Base-by-base conservation (phyloP, 2,113 vertebrate genomes). In the Patagioenas fasciata region DNA sequence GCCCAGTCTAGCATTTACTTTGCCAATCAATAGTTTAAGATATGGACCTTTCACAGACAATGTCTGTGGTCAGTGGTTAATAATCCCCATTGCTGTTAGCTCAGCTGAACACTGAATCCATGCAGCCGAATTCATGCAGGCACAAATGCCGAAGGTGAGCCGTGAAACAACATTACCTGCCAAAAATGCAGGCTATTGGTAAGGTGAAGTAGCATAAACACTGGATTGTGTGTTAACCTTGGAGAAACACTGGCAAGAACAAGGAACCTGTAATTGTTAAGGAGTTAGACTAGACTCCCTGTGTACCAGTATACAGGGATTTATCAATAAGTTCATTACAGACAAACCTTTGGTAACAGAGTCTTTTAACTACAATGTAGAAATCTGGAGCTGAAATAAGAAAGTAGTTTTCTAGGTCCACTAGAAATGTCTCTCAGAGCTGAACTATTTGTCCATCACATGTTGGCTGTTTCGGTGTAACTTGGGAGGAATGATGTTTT, bases 11-110 rank as follows among this genome's bases (percentile, higher is more conserved):
- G 92, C 93, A 94, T 94, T 93, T 98, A 91, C 94, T 98, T 98
- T 97, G 97, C 97, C 93, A 97, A 98, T 98, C 97, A 98, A 98
- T 98, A 98, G 98, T 98, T 99, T 97, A 99, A 97, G 93, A 56
- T 82, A 98, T 97, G 97, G 98, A 98, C 97, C 85, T 98, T 99
- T 98, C 91, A 98, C 98, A 97, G 96, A 74, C 83, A 96, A 96
- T 93, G 82, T 95, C 97, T 98, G 96, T 98, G 97, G 98, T 98
- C 98, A 98, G 97, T 97, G 96, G 94, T 94, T 98, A 98, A 98
- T 98, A 98, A 98, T 97, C 94, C 80, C 31, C 95, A 93, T 91
- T 91, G 80, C 36, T 72, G 56, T 15, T 72, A 85, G 75, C 44
- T 80, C 61, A 62, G 62, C n/a, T 81, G 62, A 96, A 73, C 92